A percentile compares a stretch with the other conserved stretches of the same genome.
Evolutionary conservation across 2,113 vertebrate species (phyloP).

Genomic region (Sylvilagus bachmani): DNA sequence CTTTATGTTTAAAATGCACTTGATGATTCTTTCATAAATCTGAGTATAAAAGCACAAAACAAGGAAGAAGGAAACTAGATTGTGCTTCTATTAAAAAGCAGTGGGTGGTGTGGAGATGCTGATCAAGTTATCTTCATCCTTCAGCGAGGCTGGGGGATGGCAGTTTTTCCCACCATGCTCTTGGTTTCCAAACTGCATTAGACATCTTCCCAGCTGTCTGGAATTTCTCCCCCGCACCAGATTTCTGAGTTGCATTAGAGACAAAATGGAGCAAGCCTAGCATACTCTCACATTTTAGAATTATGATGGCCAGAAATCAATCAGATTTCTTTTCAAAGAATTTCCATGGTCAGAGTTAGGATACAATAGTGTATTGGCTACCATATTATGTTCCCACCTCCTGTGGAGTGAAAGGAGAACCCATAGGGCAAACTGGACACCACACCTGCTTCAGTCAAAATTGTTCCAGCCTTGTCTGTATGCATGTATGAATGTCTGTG

Average conservation of each 20-base stretch:
- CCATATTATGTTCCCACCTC: neutral
- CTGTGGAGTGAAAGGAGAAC: neutral
- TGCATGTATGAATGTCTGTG: neutral
- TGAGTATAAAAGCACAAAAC: constrained; percentile 42
- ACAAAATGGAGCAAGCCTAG: constrained; percentile 47
- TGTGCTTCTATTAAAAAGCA: constrained; percentile 46
- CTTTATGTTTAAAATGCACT: constrained; percentile 56
- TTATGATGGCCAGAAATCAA: constrained; percentile 31
- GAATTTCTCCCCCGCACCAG: constrained; percentile 42
- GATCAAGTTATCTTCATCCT: constrained; percentile 57
- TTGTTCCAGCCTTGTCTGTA: neutral
- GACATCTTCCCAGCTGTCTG: constrained; percentile 2
- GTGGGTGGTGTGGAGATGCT: neutral
- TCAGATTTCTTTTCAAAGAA: constrained; percentile 14
- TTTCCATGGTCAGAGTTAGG: neutral
- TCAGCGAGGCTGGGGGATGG: neutral
- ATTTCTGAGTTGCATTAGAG: constrained; percentile 44
- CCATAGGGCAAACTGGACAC: neutral
- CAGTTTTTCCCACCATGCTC: constrained; percentile 31
- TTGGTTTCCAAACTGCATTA: constrained; percentile 11
- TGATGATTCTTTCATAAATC: constrained; percentile 52
- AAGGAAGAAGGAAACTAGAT: constrained; percentile 5
- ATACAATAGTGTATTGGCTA: neutral
- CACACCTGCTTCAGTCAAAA: neutral
- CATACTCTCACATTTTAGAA: constrained; percentile 31